Base-by-base conservation (phyloP, 1,140 invertebrate genomes). In the Nautilus pompilius region DNA sequence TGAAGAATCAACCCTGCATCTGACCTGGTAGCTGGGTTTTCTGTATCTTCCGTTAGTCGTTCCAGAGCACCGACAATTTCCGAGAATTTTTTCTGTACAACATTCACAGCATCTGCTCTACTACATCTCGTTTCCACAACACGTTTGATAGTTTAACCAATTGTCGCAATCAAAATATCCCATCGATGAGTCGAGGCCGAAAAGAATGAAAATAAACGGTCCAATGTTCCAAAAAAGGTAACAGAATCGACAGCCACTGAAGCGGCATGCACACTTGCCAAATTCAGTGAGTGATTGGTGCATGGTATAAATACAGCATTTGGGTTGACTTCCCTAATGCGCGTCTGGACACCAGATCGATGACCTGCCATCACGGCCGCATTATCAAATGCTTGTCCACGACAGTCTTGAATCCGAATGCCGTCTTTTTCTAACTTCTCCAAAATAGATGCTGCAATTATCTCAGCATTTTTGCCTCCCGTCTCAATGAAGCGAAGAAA, bases 1-100 rank as follows among this genome's bases (percentile, higher is more conserved):
- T 49, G 46, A 49, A 49, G 46, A 49, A 49, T 49, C 24, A 49
- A 20, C 17, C 46, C 46, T 49, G 8, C 20, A 49, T 49, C 20
- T 20, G 46, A 20, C 24, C 20, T 49, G 17, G 46, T 49, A 49
- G 46, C 24, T 49, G 46, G 8, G n/a, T 49, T 49, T 49, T 49
- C 46, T 49, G 46, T 24, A 49, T 49, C 46, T 49, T 49, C 46
- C 36, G n/a, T 41, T n/a, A 41, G n/a, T n/a, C n/a, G 36, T 41
- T 41, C 36, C n/a, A 41, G 8, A 8, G 36, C 36, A 41, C 8
- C 36, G 36, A 41, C n/a, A n/a, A 41, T 41, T 41, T 41, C 36
- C n/a, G 8, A 10, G 36, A 41, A 41, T 41, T 41, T 41, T 41
- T 8, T 41, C 8, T 41, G 36, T 41, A 41, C 36, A 41, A 41